phyloP scores from a whole-genome alignment of 2,888 invertebrate genomes.

The Parochlus steinenii region DNA sequence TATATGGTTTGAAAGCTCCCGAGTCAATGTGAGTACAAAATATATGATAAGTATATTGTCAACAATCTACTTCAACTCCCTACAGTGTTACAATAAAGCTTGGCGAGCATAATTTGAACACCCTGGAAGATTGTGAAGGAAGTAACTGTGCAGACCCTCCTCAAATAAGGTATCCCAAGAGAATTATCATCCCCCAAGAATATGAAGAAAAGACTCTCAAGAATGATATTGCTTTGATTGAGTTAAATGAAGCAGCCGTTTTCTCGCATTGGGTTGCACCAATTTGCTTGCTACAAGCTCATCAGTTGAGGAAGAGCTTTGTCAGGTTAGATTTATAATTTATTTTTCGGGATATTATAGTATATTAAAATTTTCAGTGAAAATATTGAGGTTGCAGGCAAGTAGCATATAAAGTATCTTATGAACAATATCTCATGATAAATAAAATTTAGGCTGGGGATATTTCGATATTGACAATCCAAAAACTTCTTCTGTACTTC shows the following conservation, averaged over 20 bases:
- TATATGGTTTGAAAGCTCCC: conserved; percentile 18
- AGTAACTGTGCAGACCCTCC: conserved; percentile 22
- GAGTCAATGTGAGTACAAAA: conserved; percentile 3
- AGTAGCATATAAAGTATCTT: too few species aligned
- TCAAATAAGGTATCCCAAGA: conserved; percentile 18
- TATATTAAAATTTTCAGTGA: too few species aligned
- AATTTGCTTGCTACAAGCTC: conserved; percentile 37
- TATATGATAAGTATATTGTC: not conserved
- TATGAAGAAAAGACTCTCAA: conserved; percentile 18
- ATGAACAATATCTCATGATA: too few species aligned
- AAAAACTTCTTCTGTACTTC: conserved; percentile 28
- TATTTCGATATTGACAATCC: conserved; percentile 29
- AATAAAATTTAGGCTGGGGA: conserved; percentile 38
- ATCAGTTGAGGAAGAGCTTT: conserved; percentile 24
- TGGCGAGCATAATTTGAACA: conserved; percentile 24
- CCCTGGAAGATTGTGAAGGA: conserved; percentile 21
- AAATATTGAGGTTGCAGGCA: too few species aligned
- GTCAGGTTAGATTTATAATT: conserved; percentile 14
- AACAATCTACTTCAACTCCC: conserved; percentile 1
- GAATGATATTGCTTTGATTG: conserved; percentile 22
- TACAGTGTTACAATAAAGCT: conserved; percentile 20
- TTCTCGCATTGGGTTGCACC: conserved; percentile 37
- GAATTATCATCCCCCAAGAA: conserved; percentile 17
- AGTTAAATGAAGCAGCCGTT: conserved; percentile 17
- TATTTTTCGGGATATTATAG: not conserved